Evolutionary conservation across 2,888 invertebrate species (phyloP).

Genomic region (Chrysina gloriosa): DNA sequence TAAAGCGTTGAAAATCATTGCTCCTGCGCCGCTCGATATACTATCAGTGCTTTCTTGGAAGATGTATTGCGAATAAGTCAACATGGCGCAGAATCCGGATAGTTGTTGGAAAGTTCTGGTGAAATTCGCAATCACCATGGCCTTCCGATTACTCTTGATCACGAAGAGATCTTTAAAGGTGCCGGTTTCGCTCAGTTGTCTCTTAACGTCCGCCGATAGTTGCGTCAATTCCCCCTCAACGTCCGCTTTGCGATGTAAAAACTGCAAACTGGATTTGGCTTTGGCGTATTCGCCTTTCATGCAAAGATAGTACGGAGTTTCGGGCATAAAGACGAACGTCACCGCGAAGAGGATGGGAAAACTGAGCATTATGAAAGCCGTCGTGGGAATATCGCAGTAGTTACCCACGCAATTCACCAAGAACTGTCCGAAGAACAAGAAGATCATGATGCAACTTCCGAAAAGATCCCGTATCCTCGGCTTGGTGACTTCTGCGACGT

Average conservation of each 20-base stretch:
- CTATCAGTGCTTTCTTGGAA: constrained; percentile 58
- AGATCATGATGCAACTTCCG: constrained; percentile 54
- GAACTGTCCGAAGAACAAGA: constrained; percentile 52
- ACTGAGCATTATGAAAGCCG: constrained; percentile 45
- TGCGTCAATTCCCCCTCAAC: constrained; percentile 54
- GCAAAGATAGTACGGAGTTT: constrained; percentile 58
- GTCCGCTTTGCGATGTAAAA: constrained; percentile 52
- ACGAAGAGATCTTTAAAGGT: constrained; percentile 54
- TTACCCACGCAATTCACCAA: constrained; percentile 54
- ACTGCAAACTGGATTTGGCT: constrained; percentile 52
- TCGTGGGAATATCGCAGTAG: constrained; percentile 45
- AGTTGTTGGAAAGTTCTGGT: constrained; percentile 56
- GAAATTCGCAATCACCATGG: constrained; percentile 51
- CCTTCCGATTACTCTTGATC: constrained; percentile 55
- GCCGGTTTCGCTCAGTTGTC: constrained; percentile 57
- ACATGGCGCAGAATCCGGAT: constrained; percentile 55
- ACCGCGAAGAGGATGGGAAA: constrained; percentile 51
- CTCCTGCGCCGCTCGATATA: constrained; percentile 54
- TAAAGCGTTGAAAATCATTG: constrained; percentile 54
- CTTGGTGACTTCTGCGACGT: constrained; percentile 56
- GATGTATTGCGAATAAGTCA: constrained; percentile 56
- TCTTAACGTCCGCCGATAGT: constrained; percentile 52
- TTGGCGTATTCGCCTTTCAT: constrained; percentile 52
- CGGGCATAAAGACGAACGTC: constrained; percentile 55
- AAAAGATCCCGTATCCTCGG: constrained; percentile 56